These are phyloP conservation scores for Vireo altiloquus DNA, from an alignment of 2,113 vertebrate species.

Conservation along the genomic window DNA sequence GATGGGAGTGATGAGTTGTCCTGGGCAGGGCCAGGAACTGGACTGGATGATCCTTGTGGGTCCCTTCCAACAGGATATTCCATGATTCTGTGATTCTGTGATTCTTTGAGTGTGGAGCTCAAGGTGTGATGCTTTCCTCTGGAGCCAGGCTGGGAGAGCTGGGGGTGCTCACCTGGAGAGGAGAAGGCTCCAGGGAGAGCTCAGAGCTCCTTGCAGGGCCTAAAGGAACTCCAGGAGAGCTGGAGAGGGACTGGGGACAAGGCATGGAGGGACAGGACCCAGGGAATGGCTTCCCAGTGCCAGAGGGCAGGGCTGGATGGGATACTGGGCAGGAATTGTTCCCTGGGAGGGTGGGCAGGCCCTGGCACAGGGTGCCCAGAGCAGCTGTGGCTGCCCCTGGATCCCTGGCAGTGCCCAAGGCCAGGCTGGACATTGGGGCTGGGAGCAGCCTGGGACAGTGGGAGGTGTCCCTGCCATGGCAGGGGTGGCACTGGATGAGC, in stretches of 20 bases:
- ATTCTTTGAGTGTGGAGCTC: not conserved
- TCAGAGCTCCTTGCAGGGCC: not conserved
- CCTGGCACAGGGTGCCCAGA: not conserved
- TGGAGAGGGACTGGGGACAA: not conserved
- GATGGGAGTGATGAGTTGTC: not conserved
- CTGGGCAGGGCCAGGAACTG: not conserved
- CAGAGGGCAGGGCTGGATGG: not conserved
- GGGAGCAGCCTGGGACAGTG: accelerated
- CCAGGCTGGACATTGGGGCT: accelerated
- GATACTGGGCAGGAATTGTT: not conserved
- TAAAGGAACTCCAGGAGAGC: not conserved
- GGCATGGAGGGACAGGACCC: not conserved
- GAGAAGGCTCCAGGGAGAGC: not conserved
- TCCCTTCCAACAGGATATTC: not conserved
- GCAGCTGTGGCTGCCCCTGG: not conserved
- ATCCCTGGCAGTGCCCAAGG: not conserved
- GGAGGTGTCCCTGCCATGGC: not conserved
- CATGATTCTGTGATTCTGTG: not conserved
- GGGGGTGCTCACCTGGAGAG: not conserved
- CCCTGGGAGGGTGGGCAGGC: accelerated
- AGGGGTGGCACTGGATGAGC: accelerated
- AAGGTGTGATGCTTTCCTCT: not conserved
- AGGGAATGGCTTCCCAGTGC: not conserved
- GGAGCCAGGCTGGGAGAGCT: not conserved
- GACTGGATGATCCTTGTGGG: not conserved